Evolutionary conservation across 92 coral and sea anemone genomes (phyloP), one percentile per base, ranked within the genome.

Genomic region (Parazoanthus darwini): DNA sequence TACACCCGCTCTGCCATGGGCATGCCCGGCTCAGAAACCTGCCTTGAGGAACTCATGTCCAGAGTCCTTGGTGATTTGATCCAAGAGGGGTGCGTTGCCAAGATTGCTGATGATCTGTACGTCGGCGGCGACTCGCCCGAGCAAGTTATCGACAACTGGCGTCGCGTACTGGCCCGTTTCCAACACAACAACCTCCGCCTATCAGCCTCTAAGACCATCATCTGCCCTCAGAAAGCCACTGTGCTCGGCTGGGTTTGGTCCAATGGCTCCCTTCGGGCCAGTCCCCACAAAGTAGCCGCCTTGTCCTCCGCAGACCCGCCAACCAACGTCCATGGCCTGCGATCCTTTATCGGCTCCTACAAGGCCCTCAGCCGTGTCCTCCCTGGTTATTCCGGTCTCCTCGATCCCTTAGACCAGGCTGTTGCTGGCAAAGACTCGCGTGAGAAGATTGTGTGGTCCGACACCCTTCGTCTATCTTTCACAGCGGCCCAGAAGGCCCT

Each of bases 291-390:
- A 48, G 35, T 84, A 9, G 93, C 89, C 8, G 86, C 93, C 10
- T 46, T 88, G 74, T 91, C 93, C 87, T 85, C 89, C 3, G 87
- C 65, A 20, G 85, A 51, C 14, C 83, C 84, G n/a, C 86, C 79
- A 89, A 44, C 48, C 48, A 44, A 44, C 48, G 48, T 44, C 48
- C 48, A 44, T 44, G 48, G 48, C 48, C 48, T 44, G 48, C 48
- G 48, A 44, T 44, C 48, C 48, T 44, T 44, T 44, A 44, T 44
- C 48, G 48, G 48, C 48, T 44, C 48, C 48, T 44, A 44, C 48
- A 44, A 44, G 48, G 48, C 48, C 48, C 48, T 44, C 48, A 44
- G 48, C 48, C 48, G 48, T 44, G 48, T 44, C 7, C 48, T 44
- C 48, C 48, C 48, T 44, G 48, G 48, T 44, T 44, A 44, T 44